Evolutionary conservation across 30 jellyfish, hydroid and myxozoan genomes (phyloP).

Genomic region (Hydra vulgaris): DNA sequence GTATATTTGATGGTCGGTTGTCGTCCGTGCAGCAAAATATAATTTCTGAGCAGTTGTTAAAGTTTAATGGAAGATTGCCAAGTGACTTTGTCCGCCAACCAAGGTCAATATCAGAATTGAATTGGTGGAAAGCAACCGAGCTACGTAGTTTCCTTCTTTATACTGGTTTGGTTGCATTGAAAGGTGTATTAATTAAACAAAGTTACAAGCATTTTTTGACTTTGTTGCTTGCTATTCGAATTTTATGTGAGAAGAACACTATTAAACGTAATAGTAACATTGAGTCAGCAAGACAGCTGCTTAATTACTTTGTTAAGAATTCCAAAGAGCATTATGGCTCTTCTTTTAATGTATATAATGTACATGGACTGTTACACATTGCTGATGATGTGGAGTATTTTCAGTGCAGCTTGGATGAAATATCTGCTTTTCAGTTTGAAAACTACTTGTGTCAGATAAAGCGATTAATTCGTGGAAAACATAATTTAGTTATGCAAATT

Average conservation of each 20-base stretch:
- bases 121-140: conserved; percentile 57
- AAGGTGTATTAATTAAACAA: conserved; percentile 10
- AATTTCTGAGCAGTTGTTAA: conserved; percentile 16
- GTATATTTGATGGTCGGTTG: conserved; percentile 19
- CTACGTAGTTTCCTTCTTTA: conserved; percentile 33
- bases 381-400: conserved; percentile 30
- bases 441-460: conserved; percentile 8
- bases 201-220: conserved; percentile 18
- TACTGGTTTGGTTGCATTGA: conserved; percentile 36
- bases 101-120: conserved; percentile 26
- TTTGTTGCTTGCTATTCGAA: conserved; percentile 23
- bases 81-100: conserved; percentile 42
- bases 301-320: conserved; percentile 28
- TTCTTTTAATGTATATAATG: conserved; percentile 27
- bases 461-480: background rate
- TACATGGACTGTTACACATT: conserved; percentile 30
- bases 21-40: conserved; percentile 17
- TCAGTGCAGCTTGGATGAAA: conserved; percentile 15
- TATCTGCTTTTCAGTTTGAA: conserved; percentile 24
- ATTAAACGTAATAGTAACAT: conserved; percentile 9
- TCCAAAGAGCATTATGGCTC: conserved; percentile 22
- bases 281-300: conserved; percentile 31
- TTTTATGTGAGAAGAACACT: conserved; percentile 22
- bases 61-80: conserved; percentile 29
- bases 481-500: conserved; percentile 7